These are phyloP conservation scores for Rafetus swinhoei DNA, from an alignment of 2,113 vertebrate species.

Conservation along the genomic window DNA sequence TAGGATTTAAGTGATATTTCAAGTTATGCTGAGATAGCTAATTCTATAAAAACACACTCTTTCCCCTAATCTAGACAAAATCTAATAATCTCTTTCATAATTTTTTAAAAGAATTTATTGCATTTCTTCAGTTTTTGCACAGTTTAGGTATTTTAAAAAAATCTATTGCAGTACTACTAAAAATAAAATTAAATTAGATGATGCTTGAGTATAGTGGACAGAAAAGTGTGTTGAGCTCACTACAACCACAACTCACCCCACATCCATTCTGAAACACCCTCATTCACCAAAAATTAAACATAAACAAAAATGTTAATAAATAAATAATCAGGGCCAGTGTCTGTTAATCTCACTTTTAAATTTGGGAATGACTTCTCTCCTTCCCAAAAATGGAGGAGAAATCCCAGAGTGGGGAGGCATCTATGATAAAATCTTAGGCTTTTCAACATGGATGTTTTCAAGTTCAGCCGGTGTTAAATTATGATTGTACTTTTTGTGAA, in stretches of 20 bases:
- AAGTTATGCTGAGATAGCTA: not conserved
- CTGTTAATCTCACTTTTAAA: not conserved
- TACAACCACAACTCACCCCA: not conserved
- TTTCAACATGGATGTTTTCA: not conserved
- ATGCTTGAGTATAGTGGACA: not conserved
- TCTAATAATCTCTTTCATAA: not conserved
- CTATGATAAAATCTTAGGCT: not conserved
- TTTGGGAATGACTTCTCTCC: not conserved
- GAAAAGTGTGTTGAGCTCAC: not conserved
- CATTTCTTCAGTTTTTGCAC: not conserved
- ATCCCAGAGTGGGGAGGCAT: not conserved
- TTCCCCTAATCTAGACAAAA: not conserved
- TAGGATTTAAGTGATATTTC: not conserved
- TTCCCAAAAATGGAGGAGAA: not conserved
- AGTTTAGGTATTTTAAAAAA: not conserved
- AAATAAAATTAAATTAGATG: not conserved
- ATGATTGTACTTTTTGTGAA: not conserved
- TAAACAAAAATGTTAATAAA: not conserved
- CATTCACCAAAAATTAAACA: accelerated
- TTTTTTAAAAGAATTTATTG: not conserved
- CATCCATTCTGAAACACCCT: not conserved
- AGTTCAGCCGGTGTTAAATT: not conserved
- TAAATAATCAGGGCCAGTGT: not conserved
- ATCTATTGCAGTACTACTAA: not conserved
- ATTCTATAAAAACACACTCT: not conserved